Evolutionary conservation across 2,113 vertebrate species (phyloP), one percentile per base, ranked within the genome.

Genomic region (Thalassoma bifasciatum): DNA sequence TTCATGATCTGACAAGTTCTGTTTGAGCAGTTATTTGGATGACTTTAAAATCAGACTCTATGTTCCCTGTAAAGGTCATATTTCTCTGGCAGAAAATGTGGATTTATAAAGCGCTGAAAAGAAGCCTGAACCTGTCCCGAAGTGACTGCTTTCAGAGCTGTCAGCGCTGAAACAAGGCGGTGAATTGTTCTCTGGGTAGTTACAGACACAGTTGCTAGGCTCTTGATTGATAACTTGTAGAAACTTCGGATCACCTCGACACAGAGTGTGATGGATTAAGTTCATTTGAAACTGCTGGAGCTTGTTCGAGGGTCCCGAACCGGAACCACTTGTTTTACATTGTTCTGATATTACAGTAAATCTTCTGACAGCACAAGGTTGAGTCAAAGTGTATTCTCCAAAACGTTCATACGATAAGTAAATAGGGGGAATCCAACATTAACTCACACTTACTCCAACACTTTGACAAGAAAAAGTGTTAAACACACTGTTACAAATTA

Each of bases 151-250:
- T 14, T 58, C 50, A 44, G 62, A 67, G 8, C 58, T 53, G 59
- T 50, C 71, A 23, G 57, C 1, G 22, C 37, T 34, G 42, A 44
- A 80, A 59, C 40, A 42, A 77, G 72, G 49, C 69, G 3, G 23
- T 50, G 62, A 54, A 59, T 66, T 56, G 59, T 53, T 78, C 52
- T 66, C 44, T 13, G 1, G 0, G 52, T 68, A 50, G 4, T 50
- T 50, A 24, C 34, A 37, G 75, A 73, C 56, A 22, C 59, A 72
- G 40, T 54, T 17, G 10, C 61, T 64, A 70, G 73, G 52, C 71
- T n/a, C 42, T 37, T 57, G 68, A 86, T 67, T 83, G 64, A 86
- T 76, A 78, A 69, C 66, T 53, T 54, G 22, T 60, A 66, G 47
- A 77, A 74, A 50, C 21, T 70, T 37, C 47, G 8, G 51, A 72